Evolutionary conservation across 2,797 vertebrate species (phyloP).

Genomic region (Mionectes olivaceus): DNA sequence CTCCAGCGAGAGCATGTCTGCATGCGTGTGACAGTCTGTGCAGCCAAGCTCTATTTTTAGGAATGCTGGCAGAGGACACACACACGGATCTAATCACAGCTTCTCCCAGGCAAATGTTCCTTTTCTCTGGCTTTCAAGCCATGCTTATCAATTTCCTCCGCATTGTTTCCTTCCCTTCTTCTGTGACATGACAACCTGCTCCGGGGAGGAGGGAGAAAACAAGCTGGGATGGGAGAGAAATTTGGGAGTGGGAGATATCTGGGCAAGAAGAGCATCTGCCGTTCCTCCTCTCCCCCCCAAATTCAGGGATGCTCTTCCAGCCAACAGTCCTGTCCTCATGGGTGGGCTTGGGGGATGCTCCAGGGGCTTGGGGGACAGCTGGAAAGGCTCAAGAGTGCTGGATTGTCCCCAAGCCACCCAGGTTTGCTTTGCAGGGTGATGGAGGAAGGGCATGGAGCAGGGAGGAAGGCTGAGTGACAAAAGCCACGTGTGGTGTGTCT

Average conservation of each 20-base stretch:
- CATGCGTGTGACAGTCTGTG: slow-evolving; percentile 50
- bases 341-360: not conserved
- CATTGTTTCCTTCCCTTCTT: slow-evolving; percentile 32
- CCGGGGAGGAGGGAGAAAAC: not conserved
- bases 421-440: not conserved
- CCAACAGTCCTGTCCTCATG: not conserved
- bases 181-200: not conserved
- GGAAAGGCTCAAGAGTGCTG: not conserved
- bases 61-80: slow-evolving; percentile 1
- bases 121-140: slow-evolving; percentile 24
- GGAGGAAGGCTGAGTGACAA: not conserved
- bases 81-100: slow-evolving; percentile 29
- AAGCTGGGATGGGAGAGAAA: not conserved
- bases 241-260: not conserved
- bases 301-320: not conserved
- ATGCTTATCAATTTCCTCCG: slow-evolving; percentile 35
- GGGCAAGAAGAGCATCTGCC: not conserved
- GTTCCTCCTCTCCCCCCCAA: fast-evolving
- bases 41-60: slow-evolving; percentile 67
- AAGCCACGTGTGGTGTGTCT: fast-evolving
- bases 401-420: not conserved
- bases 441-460: not conserved
- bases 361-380: not conserved
- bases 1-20: slow-evolving; percentile 29
- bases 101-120: slow-evolving; percentile 43